Evolutionary conservation across 2,888 invertebrate species (phyloP).

Genomic region (Celastrina argiolus): DNA sequence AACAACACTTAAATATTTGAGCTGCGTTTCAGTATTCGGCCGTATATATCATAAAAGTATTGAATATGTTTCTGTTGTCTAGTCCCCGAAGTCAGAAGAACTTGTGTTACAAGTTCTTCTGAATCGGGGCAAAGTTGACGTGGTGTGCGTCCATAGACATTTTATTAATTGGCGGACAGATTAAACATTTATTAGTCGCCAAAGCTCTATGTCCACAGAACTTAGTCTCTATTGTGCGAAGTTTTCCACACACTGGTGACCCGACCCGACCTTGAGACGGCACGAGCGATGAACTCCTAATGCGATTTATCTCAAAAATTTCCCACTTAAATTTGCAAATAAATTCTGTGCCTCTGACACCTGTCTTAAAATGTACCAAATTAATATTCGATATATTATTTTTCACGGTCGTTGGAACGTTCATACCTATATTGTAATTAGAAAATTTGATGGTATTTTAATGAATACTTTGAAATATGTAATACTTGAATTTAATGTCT

Average conservation of each 20-base stretch:
- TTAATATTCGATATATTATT: slow-evolving; percentile 1
- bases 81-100: too few species aligned
- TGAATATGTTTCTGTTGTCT: too few species aligned
- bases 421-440: background rate
- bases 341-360: background rate
- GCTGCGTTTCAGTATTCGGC: too few species aligned
- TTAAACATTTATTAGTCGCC: background rate
- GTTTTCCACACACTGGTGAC: background rate
- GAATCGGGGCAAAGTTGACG: too few species aligned
- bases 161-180: background rate
- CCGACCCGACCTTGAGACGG: slow-evolving; percentile 42
- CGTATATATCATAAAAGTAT: too few species aligned
- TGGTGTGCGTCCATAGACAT: background rate
- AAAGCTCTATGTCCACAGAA: background rate
- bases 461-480: background rate
- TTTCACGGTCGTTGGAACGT: background rate
- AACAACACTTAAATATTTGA: too few species aligned
- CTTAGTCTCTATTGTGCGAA: background rate
- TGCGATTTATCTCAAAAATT: slow-evolving; percentile 15
- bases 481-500: too few species aligned
- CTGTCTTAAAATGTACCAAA: background rate
- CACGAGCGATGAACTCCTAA: slow-evolving; percentile 42
- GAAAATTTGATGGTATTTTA: background rate
- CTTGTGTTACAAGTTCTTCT: too few species aligned
- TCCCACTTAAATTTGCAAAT: slow-evolving; percentile 11